phyloP scores from a whole-genome alignment of 1,140 invertebrate species.

The Polypedilum vanderplanki region DNA sequence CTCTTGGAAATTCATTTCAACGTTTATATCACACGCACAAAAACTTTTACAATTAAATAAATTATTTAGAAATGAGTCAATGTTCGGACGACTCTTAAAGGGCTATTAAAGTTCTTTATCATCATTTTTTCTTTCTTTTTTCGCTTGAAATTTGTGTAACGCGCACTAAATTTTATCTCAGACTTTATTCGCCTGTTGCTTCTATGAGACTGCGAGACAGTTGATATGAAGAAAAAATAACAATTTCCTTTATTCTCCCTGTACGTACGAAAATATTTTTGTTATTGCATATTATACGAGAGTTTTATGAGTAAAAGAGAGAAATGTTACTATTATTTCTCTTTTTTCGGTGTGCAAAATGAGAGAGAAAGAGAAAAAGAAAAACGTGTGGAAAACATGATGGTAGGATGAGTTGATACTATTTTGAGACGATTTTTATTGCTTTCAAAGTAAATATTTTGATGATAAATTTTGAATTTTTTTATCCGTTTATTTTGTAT shows the following conservation, averaged over 20 bases:
- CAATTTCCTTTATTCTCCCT: not conserved
- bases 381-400: not conserved
- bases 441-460: no score
- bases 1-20: no score
- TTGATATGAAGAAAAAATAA: not conserved
- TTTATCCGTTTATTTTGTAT: no score
- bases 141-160: constrained; percentile 36
- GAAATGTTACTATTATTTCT: not conserved
- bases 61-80: no score
- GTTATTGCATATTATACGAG: not conserved
- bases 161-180: not conserved
- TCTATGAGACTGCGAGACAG: not conserved
- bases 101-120: not conserved
- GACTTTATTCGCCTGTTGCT: constrained; percentile 16
- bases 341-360: not conserved
- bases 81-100: no score
- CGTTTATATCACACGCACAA: no score
- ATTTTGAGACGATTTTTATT: not conserved
- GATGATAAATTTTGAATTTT: no score
- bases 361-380: not conserved
- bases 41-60: no score
- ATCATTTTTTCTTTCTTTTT: not conserved
- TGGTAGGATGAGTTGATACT: not conserved
- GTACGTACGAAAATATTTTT: not conserved
- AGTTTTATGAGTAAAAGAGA: not conserved